phyloP scores from a whole-genome alignment of 2,888 invertebrate genomes.

The Thymelicus acteon region DNA sequence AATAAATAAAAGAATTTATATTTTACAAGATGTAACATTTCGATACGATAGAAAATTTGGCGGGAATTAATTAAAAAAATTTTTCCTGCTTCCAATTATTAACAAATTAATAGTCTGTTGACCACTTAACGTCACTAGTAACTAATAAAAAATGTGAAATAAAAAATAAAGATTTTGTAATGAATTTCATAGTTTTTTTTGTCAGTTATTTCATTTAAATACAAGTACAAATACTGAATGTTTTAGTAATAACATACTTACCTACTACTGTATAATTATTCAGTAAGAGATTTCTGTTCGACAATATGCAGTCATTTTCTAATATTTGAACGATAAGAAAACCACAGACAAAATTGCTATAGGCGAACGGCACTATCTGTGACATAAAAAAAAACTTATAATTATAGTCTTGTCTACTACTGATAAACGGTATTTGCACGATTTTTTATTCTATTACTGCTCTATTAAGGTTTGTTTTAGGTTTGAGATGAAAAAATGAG shows the following conservation, averaged over 20 bases:
- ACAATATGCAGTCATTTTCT: constrained; percentile 7
- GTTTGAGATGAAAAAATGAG: constrained; percentile 56
- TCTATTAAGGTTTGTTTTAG: constrained; percentile 52
- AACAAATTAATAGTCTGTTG: too few relatives aligned
- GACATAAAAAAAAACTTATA: constrained; percentile 46
- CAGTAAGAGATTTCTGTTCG: neutral
- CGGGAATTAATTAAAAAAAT: too few relatives aligned
- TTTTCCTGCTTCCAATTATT: too few relatives aligned
- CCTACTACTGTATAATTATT: neutral
- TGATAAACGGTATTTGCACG: constrained; percentile 51
- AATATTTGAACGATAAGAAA: constrained; percentile 31
- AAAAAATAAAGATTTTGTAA: too few relatives aligned
- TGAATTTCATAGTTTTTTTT: too few relatives aligned
- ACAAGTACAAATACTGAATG: too few relatives aligned
- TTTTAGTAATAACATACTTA: neutral
- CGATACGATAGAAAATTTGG: too few relatives aligned
- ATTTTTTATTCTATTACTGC: constrained; percentile 50
- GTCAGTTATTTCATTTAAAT: too few relatives aligned
- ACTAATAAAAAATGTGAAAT: too few relatives aligned
- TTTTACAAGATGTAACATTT: too few relatives aligned
- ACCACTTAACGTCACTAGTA: too few relatives aligned
- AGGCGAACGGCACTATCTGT: constrained; percentile 41
- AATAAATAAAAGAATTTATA: too few relatives aligned
- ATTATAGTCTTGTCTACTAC: constrained; percentile 48
- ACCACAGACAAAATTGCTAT: constrained; percentile 36